These are phyloP conservation scores for Myopa tessellatipennis DNA, from an alignment of 2,888 invertebrate genomes.

Conservation along the genomic window DNA sequence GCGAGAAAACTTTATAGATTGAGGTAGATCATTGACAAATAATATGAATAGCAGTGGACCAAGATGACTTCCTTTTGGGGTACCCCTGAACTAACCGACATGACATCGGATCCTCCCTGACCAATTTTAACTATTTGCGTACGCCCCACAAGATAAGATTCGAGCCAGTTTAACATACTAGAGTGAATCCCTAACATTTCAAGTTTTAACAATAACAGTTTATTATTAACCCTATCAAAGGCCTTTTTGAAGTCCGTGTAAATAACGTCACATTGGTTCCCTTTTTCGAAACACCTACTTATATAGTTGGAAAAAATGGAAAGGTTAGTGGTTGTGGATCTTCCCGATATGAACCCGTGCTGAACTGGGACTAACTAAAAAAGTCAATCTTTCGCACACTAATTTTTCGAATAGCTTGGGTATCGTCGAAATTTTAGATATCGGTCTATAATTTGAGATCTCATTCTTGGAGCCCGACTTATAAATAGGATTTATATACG, in stretches of 20 bases:
- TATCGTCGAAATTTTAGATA: too few relatives aligned
- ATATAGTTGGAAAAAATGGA: not conserved
- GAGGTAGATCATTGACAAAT: too few relatives aligned
- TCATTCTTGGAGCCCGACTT: conserved; percentile 17
- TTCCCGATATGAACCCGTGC: conserved; percentile 10
- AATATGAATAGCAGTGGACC: not conserved
- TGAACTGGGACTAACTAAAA: not conserved
- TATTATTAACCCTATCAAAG: too few relatives aligned
- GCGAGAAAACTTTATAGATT: too few relatives aligned
- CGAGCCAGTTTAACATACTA: conserved; percentile 1
- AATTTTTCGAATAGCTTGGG: conserved; percentile 6
- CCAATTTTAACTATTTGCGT: not conserved
- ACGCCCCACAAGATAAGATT: not conserved
- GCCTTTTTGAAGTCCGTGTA: too few relatives aligned
- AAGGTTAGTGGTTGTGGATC: not conserved
- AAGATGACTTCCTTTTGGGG: conserved; percentile 2
- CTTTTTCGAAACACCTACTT: too few relatives aligned
- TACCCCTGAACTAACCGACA: not conserved
- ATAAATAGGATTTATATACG: conserved; percentile 3
- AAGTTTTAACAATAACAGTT: too few relatives aligned
- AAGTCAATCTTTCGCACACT: not conserved
- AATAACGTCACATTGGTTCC: too few relatives aligned
- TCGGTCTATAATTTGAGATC: not conserved
- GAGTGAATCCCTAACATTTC: not conserved
- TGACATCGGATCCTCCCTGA: not conserved